These are phyloP conservation scores for Mnemiopsis leidyi DNA, from an alignment of 37 sponge, comb jelly and placozoan species.

Conservation along the genomic window DNA sequence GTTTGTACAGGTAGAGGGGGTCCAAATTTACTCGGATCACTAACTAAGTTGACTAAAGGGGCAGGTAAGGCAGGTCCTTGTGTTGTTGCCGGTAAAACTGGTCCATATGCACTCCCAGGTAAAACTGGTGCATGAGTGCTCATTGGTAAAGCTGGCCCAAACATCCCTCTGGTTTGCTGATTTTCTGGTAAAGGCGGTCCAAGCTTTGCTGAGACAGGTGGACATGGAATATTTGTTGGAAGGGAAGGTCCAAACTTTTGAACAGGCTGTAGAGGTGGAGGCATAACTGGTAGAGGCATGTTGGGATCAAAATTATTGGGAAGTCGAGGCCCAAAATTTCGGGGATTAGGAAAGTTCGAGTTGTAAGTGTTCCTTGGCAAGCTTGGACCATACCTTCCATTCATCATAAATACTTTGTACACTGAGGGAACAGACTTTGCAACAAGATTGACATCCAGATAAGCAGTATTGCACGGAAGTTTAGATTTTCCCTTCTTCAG, in stretches of 20 bases:
- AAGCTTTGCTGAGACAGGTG: not conserved
- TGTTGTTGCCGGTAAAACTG: too few relatives aligned
- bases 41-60: not conserved
- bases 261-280: not conserved
- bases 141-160: not conserved
- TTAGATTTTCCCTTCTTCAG: not conserved
- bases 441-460: not conserved
- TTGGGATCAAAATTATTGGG: not conserved
- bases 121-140: not conserved
- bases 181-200: not conserved
- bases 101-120: not conserved
- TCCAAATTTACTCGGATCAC: not conserved
- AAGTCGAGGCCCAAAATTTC: conserved; percentile 10
- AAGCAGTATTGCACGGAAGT: not conserved
- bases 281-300: not conserved
- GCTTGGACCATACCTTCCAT: not conserved
- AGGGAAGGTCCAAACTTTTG: not conserved
- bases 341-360: not conserved
- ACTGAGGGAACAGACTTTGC: not conserved
- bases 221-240: not conserved
- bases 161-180: not conserved
- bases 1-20: not conserved
- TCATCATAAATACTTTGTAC: not conserved
- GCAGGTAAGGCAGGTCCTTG: not conserved
- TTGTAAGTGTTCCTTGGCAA: not conserved